phyloP scores from a whole-genome alignment of 2,888 invertebrate species.

The Folsomia manolachei region DNA sequence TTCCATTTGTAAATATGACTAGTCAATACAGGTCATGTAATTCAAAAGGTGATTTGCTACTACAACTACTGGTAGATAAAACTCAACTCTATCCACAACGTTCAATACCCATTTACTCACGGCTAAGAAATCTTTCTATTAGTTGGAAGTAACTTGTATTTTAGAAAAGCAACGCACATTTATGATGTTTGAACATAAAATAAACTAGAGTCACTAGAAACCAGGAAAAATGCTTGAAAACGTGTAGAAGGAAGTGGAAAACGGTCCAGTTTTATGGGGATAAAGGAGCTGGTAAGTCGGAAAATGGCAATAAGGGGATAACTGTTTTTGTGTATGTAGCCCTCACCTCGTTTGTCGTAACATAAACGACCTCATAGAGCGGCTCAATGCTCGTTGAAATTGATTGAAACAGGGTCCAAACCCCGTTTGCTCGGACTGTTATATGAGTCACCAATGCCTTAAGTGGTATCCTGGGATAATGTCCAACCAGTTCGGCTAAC shows the following conservation, averaged over 20 bases:
- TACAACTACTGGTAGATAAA: too few relatives aligned
- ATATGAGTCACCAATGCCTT: slow-evolving; percentile 35
- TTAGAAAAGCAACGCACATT: too few relatives aligned
- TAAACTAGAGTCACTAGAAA: slow-evolving; percentile 7
- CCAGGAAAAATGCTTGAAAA: slow-evolving; percentile 19
- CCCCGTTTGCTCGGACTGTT: slow-evolving; percentile 42
- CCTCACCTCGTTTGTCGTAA: slow-evolving; percentile 41
- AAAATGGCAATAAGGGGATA: slow-evolving; percentile 18
- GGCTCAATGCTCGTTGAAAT: slow-evolving; percentile 36
- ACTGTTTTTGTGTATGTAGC: slow-evolving; percentile 32
- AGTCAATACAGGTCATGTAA: background rate
- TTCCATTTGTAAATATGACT: background rate
- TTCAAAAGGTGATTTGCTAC: too few relatives aligned
- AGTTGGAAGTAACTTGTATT: too few relatives aligned
- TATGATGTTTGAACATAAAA: slow-evolving; percentile 9
- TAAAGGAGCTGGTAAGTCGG: background rate
- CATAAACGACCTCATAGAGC: slow-evolving; percentile 25
- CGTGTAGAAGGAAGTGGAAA: slow-evolving; percentile 12
- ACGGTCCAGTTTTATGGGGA: slow-evolving; percentile 10
- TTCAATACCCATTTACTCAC: too few relatives aligned
- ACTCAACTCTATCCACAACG: too few relatives aligned
- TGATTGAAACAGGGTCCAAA: slow-evolving; percentile 44
- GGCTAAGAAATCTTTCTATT: too few relatives aligned
- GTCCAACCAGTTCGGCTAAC: background rate
- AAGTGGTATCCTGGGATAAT: slow-evolving; percentile 8